phyloP scores from a whole-genome alignment of 2,888 invertebrate species.

The Drosophila rubida region DNA sequence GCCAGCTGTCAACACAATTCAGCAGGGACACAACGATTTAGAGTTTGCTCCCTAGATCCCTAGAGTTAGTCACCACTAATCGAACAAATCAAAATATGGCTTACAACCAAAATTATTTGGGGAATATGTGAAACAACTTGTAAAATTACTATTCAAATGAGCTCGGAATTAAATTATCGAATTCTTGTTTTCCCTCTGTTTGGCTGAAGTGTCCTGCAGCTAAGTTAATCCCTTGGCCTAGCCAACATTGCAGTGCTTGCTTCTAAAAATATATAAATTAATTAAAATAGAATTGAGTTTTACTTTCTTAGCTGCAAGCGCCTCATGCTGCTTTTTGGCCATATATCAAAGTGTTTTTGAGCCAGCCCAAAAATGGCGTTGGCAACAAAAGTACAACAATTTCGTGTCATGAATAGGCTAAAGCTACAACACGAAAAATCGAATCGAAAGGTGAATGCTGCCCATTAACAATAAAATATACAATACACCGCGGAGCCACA shows the following conservation, averaged over 20 bases:
- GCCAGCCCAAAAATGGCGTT: conserved; percentile 28
- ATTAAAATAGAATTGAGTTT: conserved; percentile 27
- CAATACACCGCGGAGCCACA: conserved; percentile 25
- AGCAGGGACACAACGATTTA: not conserved
- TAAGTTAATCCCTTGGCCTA: not conserved
- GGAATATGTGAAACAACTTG: no score
- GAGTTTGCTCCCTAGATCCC: not conserved
- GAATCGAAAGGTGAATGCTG: conserved; percentile 55
- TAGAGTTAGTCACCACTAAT: no score
- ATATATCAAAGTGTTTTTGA: conserved; percentile 32
- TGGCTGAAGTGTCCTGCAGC: not conserved
- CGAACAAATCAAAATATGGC: not conserved
- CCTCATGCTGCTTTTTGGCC: not conserved
- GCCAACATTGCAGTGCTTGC: not conserved
- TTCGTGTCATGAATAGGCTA: conserved; percentile 29
- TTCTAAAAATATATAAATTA: conserved; percentile 15
- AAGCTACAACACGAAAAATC: conserved; percentile 28
- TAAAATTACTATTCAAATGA: no score
- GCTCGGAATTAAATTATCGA: no score
- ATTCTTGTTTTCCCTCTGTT: no score
- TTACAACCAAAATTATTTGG: not conserved
- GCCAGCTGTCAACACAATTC: not conserved
- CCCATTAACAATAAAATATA: conserved; percentile 71
- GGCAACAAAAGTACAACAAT: conserved; percentile 42
- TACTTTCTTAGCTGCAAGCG: conserved; percentile 10